phyloP scores from a whole-genome alignment of 2,797 vertebrate species.

The Pseudotriccus pelzelni region DNA sequence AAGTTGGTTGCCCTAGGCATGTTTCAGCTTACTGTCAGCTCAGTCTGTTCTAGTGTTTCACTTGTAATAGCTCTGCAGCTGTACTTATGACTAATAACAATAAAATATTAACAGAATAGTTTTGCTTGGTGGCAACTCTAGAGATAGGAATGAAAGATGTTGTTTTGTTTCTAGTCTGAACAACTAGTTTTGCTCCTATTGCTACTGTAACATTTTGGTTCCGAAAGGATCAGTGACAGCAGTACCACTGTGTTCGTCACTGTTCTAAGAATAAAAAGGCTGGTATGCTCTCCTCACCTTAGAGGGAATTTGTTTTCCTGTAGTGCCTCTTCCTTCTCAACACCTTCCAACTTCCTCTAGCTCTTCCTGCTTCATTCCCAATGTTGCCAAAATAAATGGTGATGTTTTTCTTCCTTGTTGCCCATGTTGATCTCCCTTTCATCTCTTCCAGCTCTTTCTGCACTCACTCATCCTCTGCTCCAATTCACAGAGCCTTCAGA shows the following conservation, averaged over 20 bases:
- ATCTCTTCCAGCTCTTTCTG: not conserved
- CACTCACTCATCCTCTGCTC: not conserved
- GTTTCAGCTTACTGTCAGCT: constrained; percentile 53
- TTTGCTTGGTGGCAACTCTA: not conserved
- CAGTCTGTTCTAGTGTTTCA: constrained; percentile 21
- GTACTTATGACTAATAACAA: constrained; percentile 41
- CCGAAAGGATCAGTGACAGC: not conserved
- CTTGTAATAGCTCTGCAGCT: constrained; percentile 25
- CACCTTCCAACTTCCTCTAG: not conserved
- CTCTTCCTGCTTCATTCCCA: not conserved
- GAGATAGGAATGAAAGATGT: not conserved
- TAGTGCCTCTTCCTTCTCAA: not conserved
- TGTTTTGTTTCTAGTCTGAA: not conserved
- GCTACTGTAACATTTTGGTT: not conserved
- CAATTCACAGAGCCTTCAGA: not conserved
- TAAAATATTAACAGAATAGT: constrained; percentile 55
- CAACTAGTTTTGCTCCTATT: not conserved
- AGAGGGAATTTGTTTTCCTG: not conserved
- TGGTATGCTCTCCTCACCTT: not conserved
- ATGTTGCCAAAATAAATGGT: not conserved
- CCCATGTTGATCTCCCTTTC: not conserved
- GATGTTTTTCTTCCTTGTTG: not conserved
- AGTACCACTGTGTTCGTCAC: not conserved
- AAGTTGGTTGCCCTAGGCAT: constrained; percentile 37
- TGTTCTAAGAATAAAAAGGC: not conserved